Conservation (phyloP, 2,113 vertebrate genomes). For the Nicator chloris region DNA sequence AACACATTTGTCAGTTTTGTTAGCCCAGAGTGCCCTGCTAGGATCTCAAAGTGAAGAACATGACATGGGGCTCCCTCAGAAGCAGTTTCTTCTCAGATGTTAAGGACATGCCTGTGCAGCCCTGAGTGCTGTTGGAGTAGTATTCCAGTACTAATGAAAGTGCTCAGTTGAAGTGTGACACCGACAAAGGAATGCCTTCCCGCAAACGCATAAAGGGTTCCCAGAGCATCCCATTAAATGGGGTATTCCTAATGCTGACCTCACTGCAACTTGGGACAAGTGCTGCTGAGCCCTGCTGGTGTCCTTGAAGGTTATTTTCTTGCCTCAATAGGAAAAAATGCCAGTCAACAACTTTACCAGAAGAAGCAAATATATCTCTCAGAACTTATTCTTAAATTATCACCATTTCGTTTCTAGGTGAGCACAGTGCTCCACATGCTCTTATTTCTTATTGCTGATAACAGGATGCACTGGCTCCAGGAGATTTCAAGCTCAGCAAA, state of each 20-base stretch:
- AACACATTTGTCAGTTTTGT: background rate
- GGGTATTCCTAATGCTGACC: background rate
- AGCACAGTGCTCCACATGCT: background rate
- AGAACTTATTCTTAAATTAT: background rate
- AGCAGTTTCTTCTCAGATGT: background rate
- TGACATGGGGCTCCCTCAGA: background rate
- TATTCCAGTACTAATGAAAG: background rate
- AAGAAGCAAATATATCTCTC: background rate
- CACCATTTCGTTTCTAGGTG: background rate
- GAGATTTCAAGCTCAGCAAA: background rate
- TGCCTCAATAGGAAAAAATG: background rate
- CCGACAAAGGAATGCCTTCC: background rate
- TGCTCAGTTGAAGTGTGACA: background rate
- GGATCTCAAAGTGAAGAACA: background rate
- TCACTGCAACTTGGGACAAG: background rate
- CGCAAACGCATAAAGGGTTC: background rate
- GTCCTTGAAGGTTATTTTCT: background rate
- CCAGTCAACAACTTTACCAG: background rate
- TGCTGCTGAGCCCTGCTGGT: background rate
- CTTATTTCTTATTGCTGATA: background rate
- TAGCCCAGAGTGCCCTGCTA: background rate
- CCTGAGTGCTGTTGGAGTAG: background rate
- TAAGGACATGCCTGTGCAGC: background rate
- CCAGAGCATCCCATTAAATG: background rate
- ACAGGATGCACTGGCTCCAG: background rate